These are phyloP conservation scores for Eurois occulta DNA, from an alignment of 2,888 invertebrate genomes.

Conservation along the genomic window DNA sequence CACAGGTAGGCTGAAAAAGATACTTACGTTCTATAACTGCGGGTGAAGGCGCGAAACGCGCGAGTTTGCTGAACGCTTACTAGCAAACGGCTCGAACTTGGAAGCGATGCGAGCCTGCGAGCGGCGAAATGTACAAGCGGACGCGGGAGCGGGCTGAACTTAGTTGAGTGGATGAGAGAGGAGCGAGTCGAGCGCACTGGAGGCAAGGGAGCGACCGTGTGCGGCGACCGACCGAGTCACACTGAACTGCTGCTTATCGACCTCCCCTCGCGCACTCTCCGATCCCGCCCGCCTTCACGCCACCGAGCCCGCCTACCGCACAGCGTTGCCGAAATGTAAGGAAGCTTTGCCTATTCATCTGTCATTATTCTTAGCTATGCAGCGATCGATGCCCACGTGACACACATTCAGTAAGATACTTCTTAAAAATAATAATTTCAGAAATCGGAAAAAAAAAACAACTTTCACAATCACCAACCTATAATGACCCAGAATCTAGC, in stretches of 20 bases:
- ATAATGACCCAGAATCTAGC: neutral
- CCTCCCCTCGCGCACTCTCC: slow-evolving; percentile 79
- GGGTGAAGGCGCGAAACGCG: slow-evolving; percentile 39
- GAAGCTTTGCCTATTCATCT: slow-evolving; percentile 86
- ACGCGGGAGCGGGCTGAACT: slow-evolving; percentile 66
- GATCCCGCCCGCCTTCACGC: slow-evolving; percentile 74
- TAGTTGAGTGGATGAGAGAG: slow-evolving; percentile 55
- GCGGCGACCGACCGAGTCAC: slow-evolving; percentile 74
- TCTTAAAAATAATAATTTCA: neutral
- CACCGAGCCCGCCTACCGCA: slow-evolving; percentile 82
- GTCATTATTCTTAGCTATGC: slow-evolving; percentile 79
- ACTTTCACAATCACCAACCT: neutral
- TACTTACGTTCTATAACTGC: slow-evolving; percentile 58
- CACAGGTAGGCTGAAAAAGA: slow-evolving; percentile 57
- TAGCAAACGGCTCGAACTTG: slow-evolving; percentile 19
- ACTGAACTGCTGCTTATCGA: slow-evolving; percentile 88
- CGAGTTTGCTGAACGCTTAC: slow-evolving; percentile 16
- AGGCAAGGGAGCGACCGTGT: slow-evolving; percentile 70
- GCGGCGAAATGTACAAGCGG: slow-evolving; percentile 22
- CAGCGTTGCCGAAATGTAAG: slow-evolving; percentile 84
- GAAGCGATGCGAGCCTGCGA: slow-evolving; percentile 47
- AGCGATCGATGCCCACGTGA: slow-evolving; percentile 79
- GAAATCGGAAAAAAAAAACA: neutral
- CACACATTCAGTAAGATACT: slow-evolving; percentile 47
- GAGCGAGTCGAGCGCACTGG: slow-evolving; percentile 47